phyloP scores from a whole-genome alignment of 2,888 invertebrate species.

The Caenorhabditis zanzibari region DNA sequence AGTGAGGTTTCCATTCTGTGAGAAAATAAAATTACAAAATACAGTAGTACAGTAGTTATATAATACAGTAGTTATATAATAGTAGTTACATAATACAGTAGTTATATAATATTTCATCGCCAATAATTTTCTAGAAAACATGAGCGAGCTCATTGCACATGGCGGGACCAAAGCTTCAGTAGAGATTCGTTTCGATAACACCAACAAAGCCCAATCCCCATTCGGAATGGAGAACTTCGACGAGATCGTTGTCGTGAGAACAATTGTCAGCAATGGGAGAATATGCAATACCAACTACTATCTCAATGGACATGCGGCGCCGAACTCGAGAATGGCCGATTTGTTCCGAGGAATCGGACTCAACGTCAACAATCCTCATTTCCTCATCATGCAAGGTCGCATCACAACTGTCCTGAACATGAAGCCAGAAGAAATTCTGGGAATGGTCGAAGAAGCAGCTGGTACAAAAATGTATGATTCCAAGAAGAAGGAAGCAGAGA shows the following conservation, averaged over 20 bases:
- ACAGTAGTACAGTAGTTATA: too few species aligned
- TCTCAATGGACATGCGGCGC: slow-evolving; percentile 94
- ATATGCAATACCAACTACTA: slow-evolving; percentile 88
- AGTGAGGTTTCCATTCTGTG: too few species aligned
- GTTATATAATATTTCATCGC: too few species aligned
- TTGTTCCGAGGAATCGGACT: slow-evolving; percentile 96
- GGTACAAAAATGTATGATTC: slow-evolving; percentile 97
- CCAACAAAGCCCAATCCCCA: slow-evolving; percentile 89
- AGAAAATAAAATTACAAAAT: too few species aligned
- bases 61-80: too few species aligned
- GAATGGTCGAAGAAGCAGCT: slow-evolving; percentile 99
- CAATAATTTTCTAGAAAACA: slow-evolving; percentile 85
- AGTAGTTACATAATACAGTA: too few species aligned
- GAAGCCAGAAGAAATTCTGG: slow-evolving; percentile 96
- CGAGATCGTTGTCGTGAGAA: slow-evolving; percentile 89
- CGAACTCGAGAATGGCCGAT: slow-evolving; percentile 88
- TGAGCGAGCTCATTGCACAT: slow-evolving; percentile 98
- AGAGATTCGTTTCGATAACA: slow-evolving; percentile 95
- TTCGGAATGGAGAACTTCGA: slow-evolving; percentile 93
- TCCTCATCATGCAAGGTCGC: slow-evolving; percentile 97
- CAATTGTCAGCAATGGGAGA: slow-evolving; percentile 69
- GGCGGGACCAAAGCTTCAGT: slow-evolving; percentile 96
- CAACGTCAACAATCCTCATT: slow-evolving; percentile 99
- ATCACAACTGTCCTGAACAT: slow-evolving; percentile 99
- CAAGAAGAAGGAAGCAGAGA: slow-evolving; percentile 92